Conservation (phyloP, 2,888 invertebrate species). For the Tenthredo distinguenda region DNA sequence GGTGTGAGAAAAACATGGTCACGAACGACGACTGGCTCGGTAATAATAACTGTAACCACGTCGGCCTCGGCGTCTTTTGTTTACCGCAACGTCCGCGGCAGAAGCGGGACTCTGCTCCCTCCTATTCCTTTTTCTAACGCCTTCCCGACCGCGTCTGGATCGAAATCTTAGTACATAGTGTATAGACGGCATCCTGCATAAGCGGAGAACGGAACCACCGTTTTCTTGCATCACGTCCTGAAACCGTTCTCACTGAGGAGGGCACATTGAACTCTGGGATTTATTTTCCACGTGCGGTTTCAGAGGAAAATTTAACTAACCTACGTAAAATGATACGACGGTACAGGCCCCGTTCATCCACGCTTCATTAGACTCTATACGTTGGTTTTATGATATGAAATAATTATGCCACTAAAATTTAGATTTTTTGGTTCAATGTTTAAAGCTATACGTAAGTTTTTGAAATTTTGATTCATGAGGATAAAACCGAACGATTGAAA, state of each 20-base stretch:
- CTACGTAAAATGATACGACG: background rate
- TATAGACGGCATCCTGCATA: constrained; percentile 9
- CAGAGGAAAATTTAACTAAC: background rate
- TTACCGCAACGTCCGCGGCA: constrained; percentile 34
- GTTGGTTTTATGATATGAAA: too few species aligned
- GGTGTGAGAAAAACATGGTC: background rate
- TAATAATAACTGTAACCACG: constrained; percentile 43
- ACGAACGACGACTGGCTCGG: constrained; percentile 12
- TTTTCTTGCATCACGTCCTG: constrained; percentile 18
- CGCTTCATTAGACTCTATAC: background rate
- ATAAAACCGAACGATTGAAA: too few species aligned
- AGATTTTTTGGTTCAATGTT: too few species aligned
- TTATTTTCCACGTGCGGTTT: background rate
- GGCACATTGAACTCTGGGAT: background rate
- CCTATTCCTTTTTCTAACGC: constrained; percentile 13
- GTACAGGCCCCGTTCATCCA: background rate
- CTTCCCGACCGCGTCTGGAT: background rate
- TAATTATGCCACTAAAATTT: too few species aligned
- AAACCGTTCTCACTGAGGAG: background rate
- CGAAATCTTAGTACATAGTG: constrained; percentile 29
- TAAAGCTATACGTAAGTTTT: too few species aligned
- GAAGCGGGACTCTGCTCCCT: constrained; percentile 24
- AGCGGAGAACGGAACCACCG: constrained; percentile 31
- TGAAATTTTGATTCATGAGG: too few species aligned
- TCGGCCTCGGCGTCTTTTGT: constrained; percentile 28